Evolutionary conservation across 2,113 vertebrate species (phyloP).

Genomic region (Chlorodrepanis virens): DNA sequence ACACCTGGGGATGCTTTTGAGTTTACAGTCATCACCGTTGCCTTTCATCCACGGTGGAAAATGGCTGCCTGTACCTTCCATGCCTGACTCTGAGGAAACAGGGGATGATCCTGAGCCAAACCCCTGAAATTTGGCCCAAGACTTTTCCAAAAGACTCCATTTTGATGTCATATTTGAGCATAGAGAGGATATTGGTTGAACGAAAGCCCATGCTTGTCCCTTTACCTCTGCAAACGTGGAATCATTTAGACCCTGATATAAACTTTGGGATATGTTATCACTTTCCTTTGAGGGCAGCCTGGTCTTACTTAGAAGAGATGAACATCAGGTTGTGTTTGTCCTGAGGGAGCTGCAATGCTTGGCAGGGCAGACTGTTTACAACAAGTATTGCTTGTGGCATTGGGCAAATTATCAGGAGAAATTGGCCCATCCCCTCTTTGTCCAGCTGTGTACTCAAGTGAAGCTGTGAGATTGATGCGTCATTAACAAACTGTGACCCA

Average conservation of each 20-base stretch:
- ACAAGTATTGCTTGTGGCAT: neutral
- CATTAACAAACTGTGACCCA: neutral
- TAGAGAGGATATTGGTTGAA: neutral
- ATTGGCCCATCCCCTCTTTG: neutral
- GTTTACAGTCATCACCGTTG: neutral
- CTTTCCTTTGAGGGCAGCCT: neutral
- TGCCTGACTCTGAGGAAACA: neutral
- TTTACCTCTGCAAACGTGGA: neutral
- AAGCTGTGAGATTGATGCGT: neutral
- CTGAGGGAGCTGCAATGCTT: neutral
- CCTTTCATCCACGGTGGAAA: neutral
- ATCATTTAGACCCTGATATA: neutral
- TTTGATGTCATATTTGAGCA: neutral
- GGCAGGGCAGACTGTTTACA: neutral
- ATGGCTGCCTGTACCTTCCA: neutral
- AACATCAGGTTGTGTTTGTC: neutral
- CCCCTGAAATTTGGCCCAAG: neutral
- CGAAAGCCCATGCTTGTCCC: neutral
- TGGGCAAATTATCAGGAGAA: neutral
- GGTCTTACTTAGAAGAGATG: neutral
- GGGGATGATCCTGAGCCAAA: neutral
- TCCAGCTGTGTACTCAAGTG: neutral
- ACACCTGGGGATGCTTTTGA: neutral
- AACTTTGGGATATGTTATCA: neutral
- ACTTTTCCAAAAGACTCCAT: neutral